Conservation (phyloP, 2,888 invertebrate genomes). For the Tinea pellionella region DNA sequence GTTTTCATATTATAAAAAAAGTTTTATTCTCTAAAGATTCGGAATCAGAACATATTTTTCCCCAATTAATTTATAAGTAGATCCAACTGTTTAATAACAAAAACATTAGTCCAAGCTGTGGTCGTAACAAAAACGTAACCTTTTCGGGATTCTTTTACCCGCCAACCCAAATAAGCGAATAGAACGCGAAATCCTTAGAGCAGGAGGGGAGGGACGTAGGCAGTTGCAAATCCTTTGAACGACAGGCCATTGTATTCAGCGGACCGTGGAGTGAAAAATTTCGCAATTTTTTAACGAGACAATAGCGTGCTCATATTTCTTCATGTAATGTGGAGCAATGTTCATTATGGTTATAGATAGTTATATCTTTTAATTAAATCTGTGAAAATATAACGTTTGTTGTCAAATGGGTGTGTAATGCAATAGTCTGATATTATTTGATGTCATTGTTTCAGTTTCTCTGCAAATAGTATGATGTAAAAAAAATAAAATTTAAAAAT, state of each 20-base stretch:
- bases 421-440: not conserved
- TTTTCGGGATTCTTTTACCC: not conserved
- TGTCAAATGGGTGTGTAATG: not conserved
- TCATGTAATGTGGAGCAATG: not conserved
- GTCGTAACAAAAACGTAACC: not conserved
- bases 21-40: too few relatives aligned
- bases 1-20: too few relatives aligned
- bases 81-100: not conserved
- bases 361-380: not conserved
- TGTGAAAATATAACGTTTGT: not conserved
- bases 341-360: not conserved
- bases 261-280: conserved; percentile 7
- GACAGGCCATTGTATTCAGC: not conserved
- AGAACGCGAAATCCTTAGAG: not conserved
- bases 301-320: not conserved
- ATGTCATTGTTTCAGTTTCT: not conserved
- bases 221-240: conserved; percentile 9
- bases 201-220: not conserved
- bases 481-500: too few relatives aligned
- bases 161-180: not conserved
- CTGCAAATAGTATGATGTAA: too few relatives aligned
- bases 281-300: conserved; percentile 1
- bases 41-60: too few relatives aligned
- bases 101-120: not conserved
- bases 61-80: too few relatives aligned